These are phyloP conservation scores for Drosophila formosana DNA, from an alignment of 2,888 invertebrate genomes.

Conservation along the genomic window DNA sequence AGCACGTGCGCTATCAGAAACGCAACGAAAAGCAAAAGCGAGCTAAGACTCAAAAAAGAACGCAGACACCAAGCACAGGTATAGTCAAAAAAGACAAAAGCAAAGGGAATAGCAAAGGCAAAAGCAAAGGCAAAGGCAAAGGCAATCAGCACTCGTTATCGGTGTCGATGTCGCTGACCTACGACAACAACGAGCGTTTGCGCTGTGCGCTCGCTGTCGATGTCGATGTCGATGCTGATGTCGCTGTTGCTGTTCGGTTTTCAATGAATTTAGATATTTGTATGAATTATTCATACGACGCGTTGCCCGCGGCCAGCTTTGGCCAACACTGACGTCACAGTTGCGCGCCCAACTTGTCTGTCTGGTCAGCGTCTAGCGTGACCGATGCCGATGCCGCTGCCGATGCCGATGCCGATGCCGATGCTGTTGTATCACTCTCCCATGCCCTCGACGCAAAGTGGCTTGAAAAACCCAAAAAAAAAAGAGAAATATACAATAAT, in stretches of 20 bases:
- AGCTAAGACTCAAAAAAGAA: too few relatives aligned
- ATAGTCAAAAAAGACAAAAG: too few relatives aligned
- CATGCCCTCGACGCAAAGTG: background rate
- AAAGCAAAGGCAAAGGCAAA: background rate
- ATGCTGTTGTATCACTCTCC: slow-evolving; percentile 1
- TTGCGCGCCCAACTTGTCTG: slow-evolving; percentile 47
- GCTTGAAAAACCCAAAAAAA: slow-evolving; percentile 62
- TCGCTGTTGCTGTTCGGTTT: slow-evolving; percentile 26
- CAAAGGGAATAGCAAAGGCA: background rate
- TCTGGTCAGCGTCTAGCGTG: slow-evolving; percentile 47
- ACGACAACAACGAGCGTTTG: slow-evolving; percentile 55
- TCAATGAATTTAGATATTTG: slow-evolving; percentile 57
- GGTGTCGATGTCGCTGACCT: slow-evolving; percentile 67
- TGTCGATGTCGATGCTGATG: slow-evolving; percentile 1
- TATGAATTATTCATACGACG: slow-evolving; percentile 73
- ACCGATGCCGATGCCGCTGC: background rate
- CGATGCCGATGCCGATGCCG: background rate
- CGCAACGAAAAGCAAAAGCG: background rate
- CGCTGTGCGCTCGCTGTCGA: slow-evolving; percentile 1
- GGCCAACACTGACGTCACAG: slow-evolving; percentile 49
- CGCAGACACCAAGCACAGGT: too few relatives aligned
- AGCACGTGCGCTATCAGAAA: slow-evolving; percentile 43
- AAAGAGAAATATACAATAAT: background rate
- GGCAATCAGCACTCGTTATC: background rate
- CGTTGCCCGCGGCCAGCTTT: slow-evolving; percentile 48